Conservation (phyloP, 2,888 invertebrate genomes). For the Chydorus sphaericus region DNA sequence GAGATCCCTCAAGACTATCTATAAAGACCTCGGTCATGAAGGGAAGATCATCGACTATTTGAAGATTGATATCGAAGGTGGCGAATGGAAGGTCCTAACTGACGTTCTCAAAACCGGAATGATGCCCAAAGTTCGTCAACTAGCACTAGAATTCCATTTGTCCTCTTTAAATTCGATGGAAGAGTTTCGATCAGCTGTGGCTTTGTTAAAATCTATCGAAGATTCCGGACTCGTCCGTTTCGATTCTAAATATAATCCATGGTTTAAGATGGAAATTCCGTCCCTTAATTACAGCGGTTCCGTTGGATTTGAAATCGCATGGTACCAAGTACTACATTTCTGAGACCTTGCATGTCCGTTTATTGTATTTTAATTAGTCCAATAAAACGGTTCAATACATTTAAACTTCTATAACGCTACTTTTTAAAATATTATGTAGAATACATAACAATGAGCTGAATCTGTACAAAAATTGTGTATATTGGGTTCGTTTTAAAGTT, state of each 20-base stretch:
- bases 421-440: too few relatives aligned
- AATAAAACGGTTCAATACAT: too few relatives aligned
- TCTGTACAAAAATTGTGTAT: too few relatives aligned
- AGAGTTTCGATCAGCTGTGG: neutral
- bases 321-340: too few relatives aligned
- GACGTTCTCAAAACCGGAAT: neutral
- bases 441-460: too few relatives aligned
- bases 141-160: constrained; percentile 3
- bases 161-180: neutral
- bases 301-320: neutral
- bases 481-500: too few relatives aligned
- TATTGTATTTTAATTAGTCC: too few relatives aligned
- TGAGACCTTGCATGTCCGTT: too few relatives aligned
- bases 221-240: neutral
- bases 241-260: neutral
- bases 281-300: neutral
- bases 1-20: neutral
- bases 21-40: neutral
- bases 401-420: too few relatives aligned
- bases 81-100: constrained; percentile 1
- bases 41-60: constrained; percentile 5
- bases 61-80: constrained; percentile 9
- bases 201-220: neutral
- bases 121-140: neutral
- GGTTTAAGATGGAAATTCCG: neutral